Conservation (phyloP, 2,888 invertebrate genomes). For the Tetranychus piercei region DNA sequence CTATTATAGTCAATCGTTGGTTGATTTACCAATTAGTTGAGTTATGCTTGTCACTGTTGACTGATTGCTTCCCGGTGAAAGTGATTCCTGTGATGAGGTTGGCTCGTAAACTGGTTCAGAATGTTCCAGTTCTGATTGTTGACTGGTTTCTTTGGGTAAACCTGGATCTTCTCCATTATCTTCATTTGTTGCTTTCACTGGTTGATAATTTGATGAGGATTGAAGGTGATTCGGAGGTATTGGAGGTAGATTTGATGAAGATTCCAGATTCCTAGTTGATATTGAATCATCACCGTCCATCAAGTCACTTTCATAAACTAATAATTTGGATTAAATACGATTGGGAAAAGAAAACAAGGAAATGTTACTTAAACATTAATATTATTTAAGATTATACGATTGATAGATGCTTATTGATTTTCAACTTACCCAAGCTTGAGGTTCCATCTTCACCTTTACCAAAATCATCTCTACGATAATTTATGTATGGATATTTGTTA, state of each 20-base stretch:
- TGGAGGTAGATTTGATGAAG: not conserved
- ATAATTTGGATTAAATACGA: not conserved
- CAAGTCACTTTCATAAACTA: not conserved
- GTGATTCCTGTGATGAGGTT: slow-evolving; percentile 22
- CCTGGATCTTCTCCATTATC: no score
- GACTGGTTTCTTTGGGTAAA: no score
- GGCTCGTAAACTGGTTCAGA: no score
- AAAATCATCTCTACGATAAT: not conserved
- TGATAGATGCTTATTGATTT: not conserved
- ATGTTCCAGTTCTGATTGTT: no score
- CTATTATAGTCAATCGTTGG: no score
- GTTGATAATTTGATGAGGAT: not conserved
- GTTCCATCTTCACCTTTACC: not conserved
- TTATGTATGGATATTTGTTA: not conserved
- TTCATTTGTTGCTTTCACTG: not conserved
- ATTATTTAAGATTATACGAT: no score
- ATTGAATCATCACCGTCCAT: not conserved
- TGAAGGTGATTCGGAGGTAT: not conserved
- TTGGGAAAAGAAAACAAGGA: not conserved
- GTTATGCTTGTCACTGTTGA: slow-evolving; percentile 22
- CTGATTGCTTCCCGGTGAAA: slow-evolving; percentile 22
- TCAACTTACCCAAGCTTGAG: not conserved
- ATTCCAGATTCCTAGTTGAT: not conserved
- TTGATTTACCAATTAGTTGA: slow-evolving; percentile 14
- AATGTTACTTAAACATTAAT: no score